A percentile compares a stretch with the other conserved stretches of the same genome.
Conservation (phyloP, 2,113 vertebrate species). For the Seriola quinqueradiata region DNA sequence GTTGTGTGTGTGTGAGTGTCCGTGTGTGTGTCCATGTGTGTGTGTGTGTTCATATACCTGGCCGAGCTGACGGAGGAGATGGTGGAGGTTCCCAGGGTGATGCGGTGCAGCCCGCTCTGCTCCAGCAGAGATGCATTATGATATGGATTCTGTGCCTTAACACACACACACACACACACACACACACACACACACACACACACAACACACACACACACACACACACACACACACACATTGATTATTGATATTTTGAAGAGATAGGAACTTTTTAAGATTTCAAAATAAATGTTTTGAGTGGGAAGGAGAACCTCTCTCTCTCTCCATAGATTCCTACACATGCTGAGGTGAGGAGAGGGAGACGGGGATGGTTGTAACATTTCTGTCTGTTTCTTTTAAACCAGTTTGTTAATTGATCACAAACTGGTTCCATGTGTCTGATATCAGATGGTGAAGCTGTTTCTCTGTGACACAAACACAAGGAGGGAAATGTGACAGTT, state of each 20-base stretch:
- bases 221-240: slow-evolving; percentile 15
- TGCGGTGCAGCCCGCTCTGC: slow-evolving; percentile 97
- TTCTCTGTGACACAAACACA: too few relatives aligned
- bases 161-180: neutral
- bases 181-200: slow-evolving; percentile 5
- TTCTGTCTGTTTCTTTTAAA: too few relatives aligned
- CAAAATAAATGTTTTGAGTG: neutral
- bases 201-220: accelerated
- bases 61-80: slow-evolving; percentile 98
- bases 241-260: neutral
- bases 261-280: neutral
- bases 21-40: neutral
- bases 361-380: too few relatives aligned
- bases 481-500: too few relatives aligned
- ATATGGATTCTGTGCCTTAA: slow-evolving; percentile 91
- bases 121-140: slow-evolving; percentile 96
- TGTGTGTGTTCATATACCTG: slow-evolving; percentile 79
- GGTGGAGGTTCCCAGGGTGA: slow-evolving; percentile 97
- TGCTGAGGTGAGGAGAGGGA: too few relatives aligned
- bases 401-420: too few relatives aligned
- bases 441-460: too few relatives aligned
- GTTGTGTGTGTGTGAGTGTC: neutral
- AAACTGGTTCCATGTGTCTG: too few relatives aligned
- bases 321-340: too few relatives aligned
- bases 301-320: too few relatives aligned